Percentiles rank a stretch among this genome's conserved stretches.
phyloP scores from a whole-genome alignment of 2,113 vertebrate species.

The Psammodynastes pulverulentus region DNA sequence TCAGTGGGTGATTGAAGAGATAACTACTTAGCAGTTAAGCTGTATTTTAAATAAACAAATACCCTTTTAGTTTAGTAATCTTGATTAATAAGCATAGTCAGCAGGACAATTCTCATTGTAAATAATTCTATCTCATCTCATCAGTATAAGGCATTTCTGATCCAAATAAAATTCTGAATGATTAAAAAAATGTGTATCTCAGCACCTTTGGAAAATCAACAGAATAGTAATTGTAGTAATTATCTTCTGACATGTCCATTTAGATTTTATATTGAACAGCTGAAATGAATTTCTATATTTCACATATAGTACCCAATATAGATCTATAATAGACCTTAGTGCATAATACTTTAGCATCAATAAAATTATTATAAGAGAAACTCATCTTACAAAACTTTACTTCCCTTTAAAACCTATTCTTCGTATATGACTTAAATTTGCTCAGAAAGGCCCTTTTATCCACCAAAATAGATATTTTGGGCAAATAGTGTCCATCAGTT shows the following conservation, averaged over 20 bases:
- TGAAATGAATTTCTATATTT: not conserved
- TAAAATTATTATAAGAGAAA: not conserved
- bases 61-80: not conserved
- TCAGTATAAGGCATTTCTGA: not conserved
- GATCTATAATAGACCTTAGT: not conserved
- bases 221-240: not conserved
- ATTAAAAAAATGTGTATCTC: not conserved
- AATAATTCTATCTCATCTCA: not conserved
- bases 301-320: not conserved
- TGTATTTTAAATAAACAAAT: not conserved
- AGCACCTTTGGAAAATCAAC: not conserved
- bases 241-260: not conserved
- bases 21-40: not conserved
- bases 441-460: not conserved
- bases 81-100: not conserved
- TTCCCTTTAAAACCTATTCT: not conserved
- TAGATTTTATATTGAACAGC: not conserved
- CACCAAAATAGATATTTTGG: not conserved
- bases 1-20: not conserved
- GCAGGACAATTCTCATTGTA: accelerated
- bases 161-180: not conserved
- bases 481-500: not conserved
- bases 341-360: not conserved
- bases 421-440: not conserved
- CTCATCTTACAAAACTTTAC: not conserved